Evolutionary conservation across 2,888 invertebrate genomes (phyloP).

Genomic region (Linnaemya vulpina): DNA sequence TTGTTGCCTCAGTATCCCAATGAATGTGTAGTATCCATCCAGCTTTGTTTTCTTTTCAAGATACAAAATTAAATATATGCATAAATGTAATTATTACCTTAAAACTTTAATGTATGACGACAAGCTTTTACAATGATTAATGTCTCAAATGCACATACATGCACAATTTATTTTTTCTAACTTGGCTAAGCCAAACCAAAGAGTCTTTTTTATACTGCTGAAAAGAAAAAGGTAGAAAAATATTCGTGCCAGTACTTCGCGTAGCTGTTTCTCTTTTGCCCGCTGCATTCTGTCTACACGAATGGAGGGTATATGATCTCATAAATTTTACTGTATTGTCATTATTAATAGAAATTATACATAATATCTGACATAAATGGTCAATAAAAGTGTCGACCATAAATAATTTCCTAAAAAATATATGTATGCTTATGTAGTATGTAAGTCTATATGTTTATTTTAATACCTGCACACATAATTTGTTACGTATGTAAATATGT

Average conservation of each 20-base stretch:
- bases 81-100: constrained; percentile 44
- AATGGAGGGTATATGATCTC: constrained; percentile 61
- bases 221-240: neutral
- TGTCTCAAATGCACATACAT: constrained; percentile 50
- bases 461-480: constrained; percentile 12
- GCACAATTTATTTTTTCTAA: constrained; percentile 25
- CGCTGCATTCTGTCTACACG: constrained; percentile 35
- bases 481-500: neutral
- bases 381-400: constrained; percentile 74
- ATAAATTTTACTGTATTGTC: constrained; percentile 70
- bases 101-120: constrained; percentile 58
- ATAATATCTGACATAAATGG: constrained; percentile 75
- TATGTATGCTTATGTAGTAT: neutral
- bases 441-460: neutral
- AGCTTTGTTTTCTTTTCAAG: neutral
- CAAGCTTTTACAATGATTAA: constrained; percentile 52
- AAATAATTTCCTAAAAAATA: constrained; percentile 67
- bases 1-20: constrained; percentile 2
- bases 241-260: neutral
- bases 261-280: constrained; percentile 12
- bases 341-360: constrained; percentile 75
- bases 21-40: neutral
- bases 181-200: constrained; percentile 12
- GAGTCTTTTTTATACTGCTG: neutral
- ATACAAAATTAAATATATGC: constrained; percentile 39